Evolutionary conservation across 2,888 invertebrate genomes (phyloP).

Genomic region (Netelia fuscicornis): DNA sequence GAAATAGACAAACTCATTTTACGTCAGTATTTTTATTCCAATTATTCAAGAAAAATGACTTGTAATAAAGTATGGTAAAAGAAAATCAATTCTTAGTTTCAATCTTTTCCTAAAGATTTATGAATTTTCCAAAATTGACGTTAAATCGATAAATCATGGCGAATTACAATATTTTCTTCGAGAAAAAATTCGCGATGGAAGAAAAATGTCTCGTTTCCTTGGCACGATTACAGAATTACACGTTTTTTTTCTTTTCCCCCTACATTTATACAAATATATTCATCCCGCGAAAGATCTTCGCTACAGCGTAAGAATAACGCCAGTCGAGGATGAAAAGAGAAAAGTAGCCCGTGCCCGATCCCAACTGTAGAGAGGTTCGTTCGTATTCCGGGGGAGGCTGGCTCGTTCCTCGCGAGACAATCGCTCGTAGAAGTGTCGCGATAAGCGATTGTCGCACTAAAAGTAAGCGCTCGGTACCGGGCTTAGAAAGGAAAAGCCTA

Average conservation of each 20-base stretch:
- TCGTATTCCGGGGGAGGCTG: conserved; percentile 68
- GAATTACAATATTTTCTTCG: background rate
- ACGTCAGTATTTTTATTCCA: background rate
- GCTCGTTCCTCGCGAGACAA: conserved; percentile 69
- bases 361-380: conserved; percentile 12
- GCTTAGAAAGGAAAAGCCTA: conserved; percentile 41
- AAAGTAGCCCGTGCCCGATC: conserved; percentile 18
- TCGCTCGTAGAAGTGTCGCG: conserved; percentile 73
- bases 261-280: conserved; percentile 36
- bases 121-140: too few species aligned
- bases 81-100: too few species aligned
- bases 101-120: too few species aligned
- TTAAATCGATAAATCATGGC: too few species aligned
- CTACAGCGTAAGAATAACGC: conserved; percentile 18
- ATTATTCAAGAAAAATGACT: too few species aligned
- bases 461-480: conserved; percentile 65
- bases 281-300: conserved; percentile 23
- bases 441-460: conserved; percentile 74
- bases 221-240: conserved; percentile 40
- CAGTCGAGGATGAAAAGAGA: conserved; percentile 29
- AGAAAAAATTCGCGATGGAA: background rate
- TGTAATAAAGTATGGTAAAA: too few species aligned
- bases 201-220: conserved; percentile 12
- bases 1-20: background rate
- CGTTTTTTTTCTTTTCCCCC: conserved; percentile 26